Evolutionary conservation across 2,113 vertebrate genomes (phyloP), one percentile per base, ranked within the genome.

Genomic region (Ailuropoda melanoleuca): DNA sequence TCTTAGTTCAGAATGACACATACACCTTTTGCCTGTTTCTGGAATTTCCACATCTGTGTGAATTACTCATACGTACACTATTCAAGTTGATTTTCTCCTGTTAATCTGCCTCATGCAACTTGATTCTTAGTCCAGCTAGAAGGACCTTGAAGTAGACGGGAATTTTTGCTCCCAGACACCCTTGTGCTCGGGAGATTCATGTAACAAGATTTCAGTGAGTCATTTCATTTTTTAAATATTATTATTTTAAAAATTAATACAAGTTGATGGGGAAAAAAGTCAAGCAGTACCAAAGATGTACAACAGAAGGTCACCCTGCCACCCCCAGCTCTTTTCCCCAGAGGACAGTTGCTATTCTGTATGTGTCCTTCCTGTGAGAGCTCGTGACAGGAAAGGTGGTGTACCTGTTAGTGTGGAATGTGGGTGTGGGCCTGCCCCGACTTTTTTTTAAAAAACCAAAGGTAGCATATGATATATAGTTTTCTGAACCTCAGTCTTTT

Each of bases 401-500:
- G 6, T 2, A 13, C 2, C 7, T 9, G 6, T 26, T 31, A 60
- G 13, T 24, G 15, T 13, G 48, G 8, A 74, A 34, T 4, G 4
- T 2, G 0, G 2, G 14, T 1, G 8, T 50, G 18, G 18, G 11
- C 4, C 10, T 21, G 46, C 12, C 8, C 18, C 8, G 4, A 2
- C 17, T 26, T 62, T 12, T 34, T 23, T 68, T 56, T 56, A 10
- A 19, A 56, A 2, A 48, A 2, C 29, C 19, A 21, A 9, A 43
- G 10, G 7, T 37, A 31, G 3, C 2, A 4, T 23, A 2, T 0
- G 0, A 0, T 18, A 8, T 18, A 43, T 1, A 3, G 62, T 68
- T 78, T 72, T 26, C 66, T 18, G 29, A 58, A n/a, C 31, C 29
- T 77, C 3, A 26, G 1, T 58, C 29, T 37, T 77, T 37, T 56